Evolutionary conservation across 1,140 invertebrate genomes (phyloP).

Genomic region (Atta colombica): DNA sequence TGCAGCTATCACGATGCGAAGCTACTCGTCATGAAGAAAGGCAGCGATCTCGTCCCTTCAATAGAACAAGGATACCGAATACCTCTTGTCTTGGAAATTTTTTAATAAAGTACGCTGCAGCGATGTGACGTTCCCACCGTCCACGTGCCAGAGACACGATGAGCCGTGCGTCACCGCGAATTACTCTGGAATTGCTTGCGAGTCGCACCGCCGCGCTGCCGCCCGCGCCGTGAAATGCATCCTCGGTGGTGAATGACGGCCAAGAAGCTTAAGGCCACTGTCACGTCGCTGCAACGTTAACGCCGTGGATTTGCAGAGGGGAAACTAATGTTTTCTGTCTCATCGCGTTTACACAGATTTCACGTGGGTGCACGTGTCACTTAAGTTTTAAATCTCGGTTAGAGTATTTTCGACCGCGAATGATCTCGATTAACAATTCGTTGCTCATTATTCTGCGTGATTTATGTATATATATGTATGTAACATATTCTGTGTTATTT

Average conservation of each 20-base stretch:
- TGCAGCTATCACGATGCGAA: slow-evolving; percentile 41
- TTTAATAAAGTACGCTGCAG: slow-evolving; percentile 77
- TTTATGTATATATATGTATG: neutral
- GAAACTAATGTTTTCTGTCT: slow-evolving; percentile 58
- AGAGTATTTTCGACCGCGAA: slow-evolving; percentile 8
- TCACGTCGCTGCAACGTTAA: slow-evolving; percentile 49
- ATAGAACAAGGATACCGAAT: slow-evolving; percentile 53
- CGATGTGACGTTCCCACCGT: slow-evolving; percentile 22
- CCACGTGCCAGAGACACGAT: slow-evolving; percentile 46
- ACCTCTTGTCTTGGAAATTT: slow-evolving; percentile 78
- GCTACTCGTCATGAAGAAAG: neutral
- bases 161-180: slow-evolving; percentile 56
- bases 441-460: neutral
- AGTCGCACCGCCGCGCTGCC: slow-evolving; percentile 18
- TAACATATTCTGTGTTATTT: neutral
- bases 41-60: neutral
- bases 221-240: slow-evolving; percentile 7
- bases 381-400: neutral
- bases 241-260: slow-evolving; percentile 26
- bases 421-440: neutral
- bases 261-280: slow-evolving; percentile 48
- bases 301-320: slow-evolving; percentile 41
- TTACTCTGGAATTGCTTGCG: slow-evolving; percentile 59
- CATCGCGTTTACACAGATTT: slow-evolving; percentile 41
- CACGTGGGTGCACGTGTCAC: neutral